Percentiles rank a stretch among this genome's conserved stretches.
Evolutionary conservation across 2,797 vertebrate genomes (phyloP).

Genomic region (Macropus fuliginosus): DNA sequence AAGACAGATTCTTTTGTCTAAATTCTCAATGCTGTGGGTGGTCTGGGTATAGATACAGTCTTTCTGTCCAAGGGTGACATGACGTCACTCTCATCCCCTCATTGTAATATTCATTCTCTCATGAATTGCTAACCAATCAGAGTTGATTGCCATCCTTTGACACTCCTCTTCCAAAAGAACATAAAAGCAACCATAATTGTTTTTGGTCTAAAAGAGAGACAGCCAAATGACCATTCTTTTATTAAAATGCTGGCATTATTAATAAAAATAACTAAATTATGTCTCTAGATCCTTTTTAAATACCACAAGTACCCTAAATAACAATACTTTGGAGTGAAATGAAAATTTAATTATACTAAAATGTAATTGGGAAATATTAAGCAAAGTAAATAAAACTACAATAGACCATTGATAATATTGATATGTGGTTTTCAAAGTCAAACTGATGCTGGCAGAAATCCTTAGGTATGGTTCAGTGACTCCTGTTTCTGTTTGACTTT

Average conservation of each 20-base stretch:
- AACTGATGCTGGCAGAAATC: neutral
- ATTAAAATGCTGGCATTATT: neutral
- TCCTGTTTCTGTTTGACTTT: neutral
- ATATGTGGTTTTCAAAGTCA: neutral
- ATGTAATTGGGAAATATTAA: neutral
- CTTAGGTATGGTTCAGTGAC: neutral
- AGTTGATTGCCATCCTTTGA: neutral
- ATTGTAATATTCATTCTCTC: neutral
- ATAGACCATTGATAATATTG: neutral
- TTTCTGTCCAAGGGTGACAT: neutral
- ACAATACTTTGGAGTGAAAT: neutral
- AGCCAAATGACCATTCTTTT: neutral
- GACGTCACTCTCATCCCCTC: neutral
- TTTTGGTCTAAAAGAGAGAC: neutral
- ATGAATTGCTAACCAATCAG: neutral
- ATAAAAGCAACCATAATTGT: neutral
- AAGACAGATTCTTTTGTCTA: neutral
- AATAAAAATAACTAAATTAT: neutral
- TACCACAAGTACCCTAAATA: neutral
- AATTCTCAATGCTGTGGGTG: neutral
- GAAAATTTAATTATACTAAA: neutral
- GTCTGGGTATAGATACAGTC: neutral
- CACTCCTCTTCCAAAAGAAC: neutral
- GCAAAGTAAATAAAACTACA: neutral
- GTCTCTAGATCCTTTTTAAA: neutral